Evolutionary conservation across 2,888 invertebrate species (phyloP).

Genomic region (Polia nebulosa): DNA sequence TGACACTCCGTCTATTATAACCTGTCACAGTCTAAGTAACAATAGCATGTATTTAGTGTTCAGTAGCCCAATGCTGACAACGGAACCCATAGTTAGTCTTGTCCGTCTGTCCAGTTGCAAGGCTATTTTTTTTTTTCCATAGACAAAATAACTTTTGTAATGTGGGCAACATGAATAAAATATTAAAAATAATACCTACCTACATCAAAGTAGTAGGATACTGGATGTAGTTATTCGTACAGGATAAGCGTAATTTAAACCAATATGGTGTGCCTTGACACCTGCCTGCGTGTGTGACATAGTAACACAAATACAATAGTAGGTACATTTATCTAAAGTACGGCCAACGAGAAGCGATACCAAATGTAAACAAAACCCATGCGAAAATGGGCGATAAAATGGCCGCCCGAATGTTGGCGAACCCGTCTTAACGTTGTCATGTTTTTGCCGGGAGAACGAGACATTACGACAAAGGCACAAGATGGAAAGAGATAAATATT

Average conservation of each 20-base stretch:
- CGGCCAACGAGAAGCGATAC: too few relatives aligned
- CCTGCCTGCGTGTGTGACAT: constrained; percentile 31
- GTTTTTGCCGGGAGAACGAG: too few relatives aligned
- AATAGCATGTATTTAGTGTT: constrained; percentile 3
- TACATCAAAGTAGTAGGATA: background rate
- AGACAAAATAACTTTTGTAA: background rate
- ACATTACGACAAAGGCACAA: too few relatives aligned
- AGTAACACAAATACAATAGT: constrained; percentile 29
- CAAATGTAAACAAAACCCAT: too few relatives aligned
- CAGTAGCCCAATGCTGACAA: background rate
- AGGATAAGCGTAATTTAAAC: constrained; percentile 53
- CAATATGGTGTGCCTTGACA: constrained; percentile 46
- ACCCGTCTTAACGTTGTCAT: too few relatives aligned
- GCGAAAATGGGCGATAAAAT: too few relatives aligned
- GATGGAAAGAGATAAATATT: too few relatives aligned
- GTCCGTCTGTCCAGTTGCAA: background rate
- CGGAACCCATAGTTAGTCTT: background rate
- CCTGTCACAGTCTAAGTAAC: background rate
- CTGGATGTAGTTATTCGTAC: constrained; percentile 30
- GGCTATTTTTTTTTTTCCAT: background rate
- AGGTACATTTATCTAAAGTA: too few relatives aligned
- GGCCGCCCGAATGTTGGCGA: too few relatives aligned
- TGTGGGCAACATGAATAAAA: background rate
- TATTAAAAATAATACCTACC: constrained; percentile 14
- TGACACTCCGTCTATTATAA: too few relatives aligned